Percentiles rank a stretch among this genome's conserved stretches.
These are phyloP conservation scores for Aulostomus chinensis DNA, from an alignment of 2,797 vertebrate species.

Conservation along the genomic window DNA sequence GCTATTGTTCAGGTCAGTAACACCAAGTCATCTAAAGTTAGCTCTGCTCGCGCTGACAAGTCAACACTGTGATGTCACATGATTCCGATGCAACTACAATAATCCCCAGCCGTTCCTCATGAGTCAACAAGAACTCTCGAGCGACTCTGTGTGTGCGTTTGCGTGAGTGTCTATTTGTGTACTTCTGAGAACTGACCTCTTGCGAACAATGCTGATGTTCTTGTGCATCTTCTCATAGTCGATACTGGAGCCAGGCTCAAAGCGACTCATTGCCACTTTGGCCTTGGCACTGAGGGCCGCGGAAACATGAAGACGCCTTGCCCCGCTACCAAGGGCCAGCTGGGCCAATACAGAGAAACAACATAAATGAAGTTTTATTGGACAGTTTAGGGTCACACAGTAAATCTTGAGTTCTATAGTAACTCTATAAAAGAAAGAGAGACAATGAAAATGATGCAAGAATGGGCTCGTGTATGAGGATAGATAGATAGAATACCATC, in stretches of 20 bases:
- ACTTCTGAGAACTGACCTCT: slow-evolving; percentile 79
- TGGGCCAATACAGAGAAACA: slow-evolving; percentile 49
- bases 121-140: too few species aligned
- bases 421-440: background rate
- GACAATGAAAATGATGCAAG: background rate
- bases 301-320: slow-evolving; percentile 87
- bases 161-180: slow-evolving; percentile 15
- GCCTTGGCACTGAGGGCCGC: slow-evolving; percentile 84
- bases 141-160: too few species aligned
- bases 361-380: slow-evolving; percentile 12
- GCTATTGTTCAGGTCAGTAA: too few species aligned
- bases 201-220: slow-evolving; percentile 87
- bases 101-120: too few species aligned
- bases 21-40: too few species aligned
- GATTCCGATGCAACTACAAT: too few species aligned
- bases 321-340: slow-evolving; percentile 84
- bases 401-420: background rate
- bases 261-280: slow-evolving; percentile 94
- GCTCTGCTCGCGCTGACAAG: too few species aligned
- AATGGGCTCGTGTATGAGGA: too few species aligned
- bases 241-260: too few species aligned
- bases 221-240: slow-evolving; percentile 86
- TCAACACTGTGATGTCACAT: too few species aligned
- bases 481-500: too few species aligned
- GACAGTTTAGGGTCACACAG: background rate